Base-by-base conservation (phyloP, 2,888 invertebrate genomes). In the Ellobium chinense region DNA sequence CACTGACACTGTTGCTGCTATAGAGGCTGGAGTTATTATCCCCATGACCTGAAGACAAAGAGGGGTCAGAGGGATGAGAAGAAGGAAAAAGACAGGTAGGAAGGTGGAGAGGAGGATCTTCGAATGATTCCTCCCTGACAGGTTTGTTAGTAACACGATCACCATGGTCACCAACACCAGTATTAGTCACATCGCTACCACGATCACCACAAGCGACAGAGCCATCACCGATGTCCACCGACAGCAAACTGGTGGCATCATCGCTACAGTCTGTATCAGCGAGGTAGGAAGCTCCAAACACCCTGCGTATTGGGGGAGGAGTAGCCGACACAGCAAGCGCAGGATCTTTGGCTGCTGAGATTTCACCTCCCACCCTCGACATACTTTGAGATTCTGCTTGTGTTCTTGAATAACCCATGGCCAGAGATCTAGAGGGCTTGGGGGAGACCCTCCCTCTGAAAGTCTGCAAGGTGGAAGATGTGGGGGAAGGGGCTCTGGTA, bases 1-100 rank as follows among this genome's bases (percentile, higher is more conserved):
- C 78, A 18, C 78, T 78, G 60, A 60, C 29, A 27, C 77, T 68
- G 39, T 68, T 68, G 68, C 29, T 58, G 31, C 58, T 24, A 21
- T 58, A 36, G 21, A 63, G 39, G 14, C 2, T 18, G 7, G 62
- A 14, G 36, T 29, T 74, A 7, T 63, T 74, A 21, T 7, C 29
- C 31, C 5, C 27, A n/a, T 18, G 1, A 27, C 58, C 31, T 60
- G 60, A 60, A 60, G 60, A 60, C 27, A 18, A n/a, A n/a, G 60
- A 46, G 9, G 7, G 46, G 18, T 46, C 46, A 46, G 46, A 46
- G 7, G 46, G 7, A 12, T 46, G 46, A 18, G 46, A 12, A 18
- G 18, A 18, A 18, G 46, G 18, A 46, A 18, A 46, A 46, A 18
- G 18, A 18, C 7, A 18, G 18, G 7, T 18, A 46, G 46, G 46